Evolutionary conservation across 2,888 invertebrate genomes (phyloP).

Genomic region (Lamellibrachia columna): DNA sequence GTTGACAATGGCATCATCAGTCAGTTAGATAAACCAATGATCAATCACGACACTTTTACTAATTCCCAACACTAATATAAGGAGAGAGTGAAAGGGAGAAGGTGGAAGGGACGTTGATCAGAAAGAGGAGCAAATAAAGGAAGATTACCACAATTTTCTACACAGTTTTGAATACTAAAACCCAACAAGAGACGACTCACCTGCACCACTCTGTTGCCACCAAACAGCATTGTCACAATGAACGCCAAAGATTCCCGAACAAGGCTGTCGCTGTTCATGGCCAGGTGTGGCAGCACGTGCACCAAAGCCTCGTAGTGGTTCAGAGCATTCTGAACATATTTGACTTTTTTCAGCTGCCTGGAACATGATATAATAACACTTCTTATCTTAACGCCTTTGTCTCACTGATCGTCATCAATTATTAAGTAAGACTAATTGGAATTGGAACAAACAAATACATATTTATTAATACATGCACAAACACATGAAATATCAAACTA

Average conservation of each 20-base stretch:
- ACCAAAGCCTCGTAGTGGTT: slow-evolving; percentile 56
- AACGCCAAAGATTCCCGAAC: slow-evolving; percentile 62
- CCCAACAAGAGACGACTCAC: slow-evolving; percentile 38
- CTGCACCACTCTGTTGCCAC: slow-evolving; percentile 62
- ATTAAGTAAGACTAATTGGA: background rate
- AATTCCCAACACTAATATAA: no score
- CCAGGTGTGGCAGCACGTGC: slow-evolving; percentile 62
- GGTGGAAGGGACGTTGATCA: background rate
- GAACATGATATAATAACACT: background rate
- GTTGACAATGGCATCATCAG: no score
- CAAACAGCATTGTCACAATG: slow-evolving; percentile 61
- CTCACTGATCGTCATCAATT: background rate
- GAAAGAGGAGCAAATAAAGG: background rate
- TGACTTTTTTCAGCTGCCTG: slow-evolving; percentile 55
- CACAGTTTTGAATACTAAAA: no score
- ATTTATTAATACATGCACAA: no score
- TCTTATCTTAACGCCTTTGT: background rate
- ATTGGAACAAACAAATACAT: background rate
- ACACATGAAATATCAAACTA: no score
- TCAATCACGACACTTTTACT: no score
- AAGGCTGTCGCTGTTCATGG: slow-evolving; percentile 58
- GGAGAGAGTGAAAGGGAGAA: no score
- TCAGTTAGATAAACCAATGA: no score
- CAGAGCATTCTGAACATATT: slow-evolving; percentile 56
- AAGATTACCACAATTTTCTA: no score